Percentiles rank a stretch among this genome's conserved stretches.
phyloP scores from a whole-genome alignment of 2,113 vertebrate species.

The Isurus oxyrinchus region DNA sequence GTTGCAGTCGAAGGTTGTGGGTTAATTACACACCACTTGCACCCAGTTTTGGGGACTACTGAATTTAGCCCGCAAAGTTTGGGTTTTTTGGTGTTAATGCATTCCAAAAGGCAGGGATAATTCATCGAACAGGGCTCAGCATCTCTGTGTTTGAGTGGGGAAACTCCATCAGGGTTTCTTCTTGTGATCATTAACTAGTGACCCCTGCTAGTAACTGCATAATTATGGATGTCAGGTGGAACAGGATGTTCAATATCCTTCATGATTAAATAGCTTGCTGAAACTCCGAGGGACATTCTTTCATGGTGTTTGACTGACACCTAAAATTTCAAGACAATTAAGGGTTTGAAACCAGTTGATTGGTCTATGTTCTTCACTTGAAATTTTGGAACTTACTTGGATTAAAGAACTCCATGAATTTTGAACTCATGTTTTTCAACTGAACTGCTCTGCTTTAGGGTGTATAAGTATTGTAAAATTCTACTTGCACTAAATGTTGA shows the following conservation, averaged over 20 bases:
- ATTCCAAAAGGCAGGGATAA: neutral
- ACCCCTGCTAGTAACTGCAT: slow-evolving; percentile 1
- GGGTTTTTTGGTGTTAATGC: neutral
- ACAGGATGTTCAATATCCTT: neutral
- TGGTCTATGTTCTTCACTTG: neutral
- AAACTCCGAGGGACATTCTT: neutral
- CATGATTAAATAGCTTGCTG: neutral
- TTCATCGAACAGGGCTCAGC: neutral
- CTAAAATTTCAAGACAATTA: neutral
- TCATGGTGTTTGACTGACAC: neutral
- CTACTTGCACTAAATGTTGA: neutral
- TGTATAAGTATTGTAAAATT: neutral
- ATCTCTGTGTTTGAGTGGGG: neutral
- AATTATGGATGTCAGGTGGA: slow-evolving; percentile 21
- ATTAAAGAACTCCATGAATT: neutral
- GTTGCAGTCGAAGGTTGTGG: neutral
- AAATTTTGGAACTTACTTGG: neutral
- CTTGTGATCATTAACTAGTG: neutral
- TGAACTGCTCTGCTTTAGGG: neutral
- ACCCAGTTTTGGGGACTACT: neutral
- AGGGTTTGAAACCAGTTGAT: neutral
- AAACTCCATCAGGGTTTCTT: neutral
- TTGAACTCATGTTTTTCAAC: neutral
- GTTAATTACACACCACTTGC: neutral
- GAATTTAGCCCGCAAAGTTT: neutral